These are phyloP conservation scores for Stegana nigrithorax DNA, from an alignment of 2,888 invertebrate species.

Conservation along the genomic window DNA sequence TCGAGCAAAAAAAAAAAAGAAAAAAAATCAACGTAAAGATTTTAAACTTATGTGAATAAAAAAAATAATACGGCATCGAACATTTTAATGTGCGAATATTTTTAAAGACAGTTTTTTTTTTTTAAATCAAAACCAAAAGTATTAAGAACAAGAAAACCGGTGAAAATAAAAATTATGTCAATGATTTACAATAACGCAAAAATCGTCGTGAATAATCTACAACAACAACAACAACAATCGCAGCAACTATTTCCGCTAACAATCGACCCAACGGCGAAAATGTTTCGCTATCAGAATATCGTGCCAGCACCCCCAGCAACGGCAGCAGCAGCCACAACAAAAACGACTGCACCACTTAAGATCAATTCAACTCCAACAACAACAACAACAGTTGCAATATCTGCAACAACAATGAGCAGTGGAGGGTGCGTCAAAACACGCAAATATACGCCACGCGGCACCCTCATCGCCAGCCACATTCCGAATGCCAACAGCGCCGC, in stretches of 20 bases:
- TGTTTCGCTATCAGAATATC: conserved; percentile 58
- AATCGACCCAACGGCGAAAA: conserved; percentile 45
- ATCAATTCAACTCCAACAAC: conserved; percentile 35
- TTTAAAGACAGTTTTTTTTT: conserved; percentile 29
- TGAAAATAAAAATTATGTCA: not conserved
- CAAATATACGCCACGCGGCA: conserved; percentile 75
- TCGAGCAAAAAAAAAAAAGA: conserved; percentile 18
- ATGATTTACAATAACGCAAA: not conserved
- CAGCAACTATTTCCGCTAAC: conserved; percentile 44
- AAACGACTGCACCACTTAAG: no score
- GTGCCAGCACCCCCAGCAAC: conserved; percentile 45
- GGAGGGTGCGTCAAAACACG: conserved; percentile 78
- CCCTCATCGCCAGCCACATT: no score
- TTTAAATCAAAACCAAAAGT: no score
- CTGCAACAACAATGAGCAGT: no score
- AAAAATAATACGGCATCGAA: conserved; percentile 19
- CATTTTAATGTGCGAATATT: not conserved
- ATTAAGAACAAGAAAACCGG: no score
- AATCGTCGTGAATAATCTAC: conserved; percentile 46
- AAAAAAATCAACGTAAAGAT: conserved; percentile 20
- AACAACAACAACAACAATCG: conserved; percentile 33
- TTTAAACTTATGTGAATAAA: conserved; percentile 23
- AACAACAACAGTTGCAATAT: conserved; percentile 21
- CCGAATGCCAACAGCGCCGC: not conserved
- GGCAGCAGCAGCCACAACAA: conserved; percentile 22